Base-by-base conservation (phyloP, 2,113 vertebrate genomes). In the Neomonachus schauinslandi region DNA sequence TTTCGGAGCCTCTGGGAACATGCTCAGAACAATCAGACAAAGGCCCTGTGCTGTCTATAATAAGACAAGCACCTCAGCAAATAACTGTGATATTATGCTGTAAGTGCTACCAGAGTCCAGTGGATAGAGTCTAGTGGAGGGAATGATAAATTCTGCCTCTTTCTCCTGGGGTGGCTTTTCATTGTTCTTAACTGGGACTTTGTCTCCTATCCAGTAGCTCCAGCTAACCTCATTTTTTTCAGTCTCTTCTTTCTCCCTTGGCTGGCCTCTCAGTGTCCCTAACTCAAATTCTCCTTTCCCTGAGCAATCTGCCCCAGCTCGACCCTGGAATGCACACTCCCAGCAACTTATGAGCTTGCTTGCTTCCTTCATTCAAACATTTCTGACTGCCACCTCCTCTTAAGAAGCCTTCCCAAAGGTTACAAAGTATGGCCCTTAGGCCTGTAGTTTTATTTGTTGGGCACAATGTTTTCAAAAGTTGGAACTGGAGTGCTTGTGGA, bases 191-290 rank as follows among this genome's bases (percentile, higher is more conserved):
- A 28, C 91, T 84, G 39, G 24, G 36, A 94, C 51, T 91, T 92
- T 77, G 65, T 79, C 24, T 96, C 53, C 39, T 94, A 33, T 24
- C 31, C 42, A 61, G 59, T 19, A 96, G 67, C 67, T 92, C 49
- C 39, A 91, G 19, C n/a, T 95, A 74, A 92, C 26, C 36, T 96
- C 74, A 84, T 83, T 92, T 97, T 97, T 39, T 65, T 16, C 22
- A 57, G n/a, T 59, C 31, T 93, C 55, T 59, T 94, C 59, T 63
- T 84, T 93, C 31, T 97, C 21, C 55, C 51, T 94, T 95, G 76
- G 31, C 31, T 92, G 31, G 49, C 46, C 22, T 87, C 51, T 92
- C 33, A 36, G 26, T 93, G 26, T 95, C 63, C 16, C 36, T 95
- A 49, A 63, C 42, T 83, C 87, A 61, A 67, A 89, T 22, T 76